phyloP scores from a whole-genome alignment of 2,888 invertebrate species.

The Taphrorychus bicolor region DNA sequence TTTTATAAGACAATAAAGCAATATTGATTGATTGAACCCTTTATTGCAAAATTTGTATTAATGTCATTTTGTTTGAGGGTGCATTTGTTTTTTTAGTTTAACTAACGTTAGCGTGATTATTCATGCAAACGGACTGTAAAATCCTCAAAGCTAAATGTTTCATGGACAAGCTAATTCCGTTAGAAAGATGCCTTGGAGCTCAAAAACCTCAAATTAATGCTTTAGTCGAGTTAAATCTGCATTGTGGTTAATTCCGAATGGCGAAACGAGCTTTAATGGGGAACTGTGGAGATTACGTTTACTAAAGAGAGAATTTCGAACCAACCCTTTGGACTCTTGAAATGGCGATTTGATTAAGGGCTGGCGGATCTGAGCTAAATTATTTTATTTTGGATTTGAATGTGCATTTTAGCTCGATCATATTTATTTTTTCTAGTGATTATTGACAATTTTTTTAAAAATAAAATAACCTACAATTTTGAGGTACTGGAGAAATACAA shows the following conservation, averaged over 20 bases:
- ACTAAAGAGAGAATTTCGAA: not conserved
- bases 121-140: not conserved
- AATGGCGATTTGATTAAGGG: not conserved
- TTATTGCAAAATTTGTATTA: too few relatives aligned
- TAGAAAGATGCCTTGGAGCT: not conserved
- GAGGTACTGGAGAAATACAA: too few relatives aligned
- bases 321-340: not conserved
- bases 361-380: not conserved
- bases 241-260: not conserved
- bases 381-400: not conserved
- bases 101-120: not conserved
- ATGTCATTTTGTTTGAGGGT: too few relatives aligned
- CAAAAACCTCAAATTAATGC: not conserved
- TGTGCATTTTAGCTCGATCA: not conserved
- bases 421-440: too few relatives aligned
- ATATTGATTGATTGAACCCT: too few relatives aligned
- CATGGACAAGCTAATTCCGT: not conserved
- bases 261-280: not conserved
- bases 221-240: not conserved
- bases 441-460: too few relatives aligned
- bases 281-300: not conserved
- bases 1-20: too few relatives aligned
- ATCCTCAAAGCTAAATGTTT: not conserved
- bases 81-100: too few relatives aligned
- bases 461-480: too few relatives aligned